A percentile compares a stretch with the other conserved stretches of the same genome.
These are phyloP conservation scores for Cerceris rybyensis DNA, from an alignment of 2,888 invertebrate species.

Conservation along the genomic window DNA sequence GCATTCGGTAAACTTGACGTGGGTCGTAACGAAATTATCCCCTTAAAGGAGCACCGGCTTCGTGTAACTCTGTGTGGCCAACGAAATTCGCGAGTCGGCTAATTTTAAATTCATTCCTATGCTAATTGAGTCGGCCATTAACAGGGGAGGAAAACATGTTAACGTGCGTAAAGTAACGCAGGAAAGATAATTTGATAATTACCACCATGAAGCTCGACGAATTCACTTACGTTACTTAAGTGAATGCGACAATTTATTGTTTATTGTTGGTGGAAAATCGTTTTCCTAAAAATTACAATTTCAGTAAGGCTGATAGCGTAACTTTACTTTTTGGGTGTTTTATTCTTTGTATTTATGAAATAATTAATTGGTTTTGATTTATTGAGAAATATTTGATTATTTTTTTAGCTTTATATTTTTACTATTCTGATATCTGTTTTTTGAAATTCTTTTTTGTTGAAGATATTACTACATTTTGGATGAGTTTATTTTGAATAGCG, in stretches of 20 bases:
- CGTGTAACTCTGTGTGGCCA: conserved; percentile 2
- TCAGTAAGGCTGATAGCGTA: no score
- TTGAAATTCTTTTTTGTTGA: no score
- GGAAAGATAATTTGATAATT: conserved; percentile 25
- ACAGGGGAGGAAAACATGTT: background rate
- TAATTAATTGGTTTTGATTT: no score
- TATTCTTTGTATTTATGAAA: background rate
- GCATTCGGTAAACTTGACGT: conserved; percentile 15
- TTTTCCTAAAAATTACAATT: no score
- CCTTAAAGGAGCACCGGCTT: conserved; percentile 12
- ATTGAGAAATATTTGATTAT: background rate
- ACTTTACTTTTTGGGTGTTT: background rate
- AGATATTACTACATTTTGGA: no score
- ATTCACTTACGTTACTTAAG: background rate
- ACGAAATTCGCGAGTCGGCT: conserved; percentile 23
- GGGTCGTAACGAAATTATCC: conserved; percentile 23
- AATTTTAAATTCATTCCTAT: conserved; percentile 51
- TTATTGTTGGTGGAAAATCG: background rate
- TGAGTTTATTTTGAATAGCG: no score
- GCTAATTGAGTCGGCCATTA: conserved; percentile 43
- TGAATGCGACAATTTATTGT: background rate
- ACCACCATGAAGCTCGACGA: background rate
- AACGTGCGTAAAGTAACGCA: background rate
- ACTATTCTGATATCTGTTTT: no score
- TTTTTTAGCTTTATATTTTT: background rate